Conservation (phyloP, 2,113 vertebrate species). For the Phalacrocorax pelagicus region DNA sequence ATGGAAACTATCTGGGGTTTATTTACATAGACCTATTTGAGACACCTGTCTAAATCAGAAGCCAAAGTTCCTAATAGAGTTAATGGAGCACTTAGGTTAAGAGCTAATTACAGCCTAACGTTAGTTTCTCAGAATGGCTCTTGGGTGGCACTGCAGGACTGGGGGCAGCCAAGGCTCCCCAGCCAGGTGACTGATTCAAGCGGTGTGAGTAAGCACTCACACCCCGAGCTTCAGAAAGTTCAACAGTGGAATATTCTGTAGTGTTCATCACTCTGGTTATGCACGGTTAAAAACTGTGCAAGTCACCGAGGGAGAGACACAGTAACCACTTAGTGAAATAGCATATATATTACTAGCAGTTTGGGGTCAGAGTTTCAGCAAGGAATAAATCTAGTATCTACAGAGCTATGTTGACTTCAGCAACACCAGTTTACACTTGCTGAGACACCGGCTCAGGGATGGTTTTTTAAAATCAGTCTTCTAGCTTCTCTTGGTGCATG, state of each 20-base stretch:
- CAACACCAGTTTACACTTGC: background rate
- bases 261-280: background rate
- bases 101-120: background rate
- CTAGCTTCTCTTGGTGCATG: background rate
- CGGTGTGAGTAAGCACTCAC: background rate
- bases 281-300: background rate
- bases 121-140: background rate
- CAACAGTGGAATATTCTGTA: background rate
- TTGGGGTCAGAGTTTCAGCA: background rate
- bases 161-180: background rate
- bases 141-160: background rate
- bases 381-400: background rate
- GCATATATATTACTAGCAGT: background rate
- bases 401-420: background rate
- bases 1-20: background rate
- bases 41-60: constrained; percentile 25
- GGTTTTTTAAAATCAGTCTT: background rate
- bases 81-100: constrained; percentile 21
- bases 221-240: background rate
- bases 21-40: background rate
- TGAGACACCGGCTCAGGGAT: background rate
- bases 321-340: background rate
- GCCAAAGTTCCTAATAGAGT: background rate
- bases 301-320: background rate
- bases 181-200: background rate